Evolutionary conservation across 2,113 vertebrate species (phyloP), one percentile per base, ranked within the genome.

Genomic region (Pheucticus melanocephalus): DNA sequence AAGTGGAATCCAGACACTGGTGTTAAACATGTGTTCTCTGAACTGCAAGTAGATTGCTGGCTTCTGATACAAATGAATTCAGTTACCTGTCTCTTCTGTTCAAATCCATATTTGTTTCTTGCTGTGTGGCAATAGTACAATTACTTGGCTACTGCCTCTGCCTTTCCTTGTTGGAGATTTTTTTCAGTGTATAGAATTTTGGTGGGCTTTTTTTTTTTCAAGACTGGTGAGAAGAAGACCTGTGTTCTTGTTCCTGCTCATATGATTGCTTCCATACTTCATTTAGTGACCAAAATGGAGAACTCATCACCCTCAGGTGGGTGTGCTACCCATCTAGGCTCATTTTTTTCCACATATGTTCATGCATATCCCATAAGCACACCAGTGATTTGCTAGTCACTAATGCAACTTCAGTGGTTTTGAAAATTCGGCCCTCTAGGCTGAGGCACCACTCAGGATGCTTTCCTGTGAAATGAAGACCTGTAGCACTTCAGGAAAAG

Each of bases 321-420:
- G 20, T 82, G 44, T 15, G 10, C 30, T 72, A 17, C 11, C 16
- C 3, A 0, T 19, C 30, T 11, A 60, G 33, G 9, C 35, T 89
- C 27, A 17, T 20, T 57, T 21, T 50, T 65, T 66, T 12, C 10
- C 21, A 5, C 0, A 0, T 48, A 16, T 7, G 0, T 71, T 87
- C 30, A 6, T 68, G 39, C 31, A 12, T 17, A 5, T 40, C 16
- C 12, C 4, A 0, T 1, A 2, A n/a, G 23, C 28, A 14, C 1
- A 1, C 17, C 18, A 50, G 11, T 70, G 48, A 53, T 51, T 85
- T 44, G 2, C 35, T 80, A 15, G 25, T 65, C 60, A 78, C 21
- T 54, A 37, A 7, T 63, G 27, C 60, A 60, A 5, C 77, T 86
- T 39, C 18, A 73, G 28, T 2, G 1, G 20, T 20, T 88, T 57